These are phyloP conservation scores for Pangasianodon hypophthalmus DNA, from an alignment of 2,113 vertebrate genomes.

Conservation along the genomic window DNA sequence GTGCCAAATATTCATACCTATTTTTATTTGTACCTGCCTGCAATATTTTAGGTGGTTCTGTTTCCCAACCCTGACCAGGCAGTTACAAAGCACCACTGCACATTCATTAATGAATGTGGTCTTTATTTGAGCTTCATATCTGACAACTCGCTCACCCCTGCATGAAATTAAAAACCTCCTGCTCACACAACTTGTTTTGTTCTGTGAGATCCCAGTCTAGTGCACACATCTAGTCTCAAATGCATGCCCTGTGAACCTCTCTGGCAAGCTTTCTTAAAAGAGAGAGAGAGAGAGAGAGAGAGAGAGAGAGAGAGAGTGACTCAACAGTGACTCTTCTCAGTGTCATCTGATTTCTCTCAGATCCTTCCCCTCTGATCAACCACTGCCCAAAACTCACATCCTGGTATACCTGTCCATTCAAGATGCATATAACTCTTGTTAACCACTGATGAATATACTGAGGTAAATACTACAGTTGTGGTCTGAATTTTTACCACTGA, in stretches of 20 bases:
- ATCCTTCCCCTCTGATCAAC: neutral
- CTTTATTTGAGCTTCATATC: neutral
- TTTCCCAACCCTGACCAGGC: neutral
- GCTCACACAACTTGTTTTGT: neutral
- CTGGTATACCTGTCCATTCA: neutral
- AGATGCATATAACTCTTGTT: too few relatives aligned
- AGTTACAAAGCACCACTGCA: neutral
- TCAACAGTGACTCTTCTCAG: neutral
- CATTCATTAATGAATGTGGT: neutral
- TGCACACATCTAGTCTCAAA: neutral
- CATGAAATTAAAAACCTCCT: neutral
- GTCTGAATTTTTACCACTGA: neutral
- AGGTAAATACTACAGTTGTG: neutral
- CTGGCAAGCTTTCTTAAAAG: neutral
- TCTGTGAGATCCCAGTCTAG: neutral
- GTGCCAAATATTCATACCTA: neutral
- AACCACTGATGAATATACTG: neutral
- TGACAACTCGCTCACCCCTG: neutral
- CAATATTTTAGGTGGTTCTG: neutral
- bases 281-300: neutral
- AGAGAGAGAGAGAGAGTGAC: too few relatives aligned
- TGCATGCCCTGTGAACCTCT: neutral
- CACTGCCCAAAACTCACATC: neutral
- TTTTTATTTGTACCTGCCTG: neutral
- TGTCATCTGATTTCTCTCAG: neutral